Percentiles rank a stretch among this genome's conserved stretches.
Evolutionary conservation across 2,113 vertebrate genomes (phyloP).

Genomic region (Lycaon pictus): DNA sequence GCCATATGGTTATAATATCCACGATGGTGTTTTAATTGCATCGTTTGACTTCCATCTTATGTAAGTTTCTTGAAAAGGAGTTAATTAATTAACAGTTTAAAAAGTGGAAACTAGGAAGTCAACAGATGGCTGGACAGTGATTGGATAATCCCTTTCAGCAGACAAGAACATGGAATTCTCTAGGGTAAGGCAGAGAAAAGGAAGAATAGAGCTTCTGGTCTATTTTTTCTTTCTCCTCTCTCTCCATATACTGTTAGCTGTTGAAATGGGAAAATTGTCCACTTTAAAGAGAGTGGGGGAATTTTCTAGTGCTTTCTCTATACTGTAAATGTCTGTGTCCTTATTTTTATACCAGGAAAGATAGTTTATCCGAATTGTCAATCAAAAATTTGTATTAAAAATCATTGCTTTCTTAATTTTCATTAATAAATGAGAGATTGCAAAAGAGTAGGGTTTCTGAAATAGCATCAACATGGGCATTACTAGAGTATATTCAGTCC

Average conservation of each 20-base stretch:
- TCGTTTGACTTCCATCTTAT: conserved; percentile 63
- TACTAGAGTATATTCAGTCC: not conserved
- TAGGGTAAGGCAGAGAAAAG: not conserved
- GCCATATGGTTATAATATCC: conserved; percentile 64
- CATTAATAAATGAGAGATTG: not conserved
- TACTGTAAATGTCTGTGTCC: not conserved
- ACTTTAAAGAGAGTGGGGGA: not conserved
- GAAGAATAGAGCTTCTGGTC: not conserved
- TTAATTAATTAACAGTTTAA: conserved; percentile 76
- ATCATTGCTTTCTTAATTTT: not conserved
- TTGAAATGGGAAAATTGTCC: not conserved
- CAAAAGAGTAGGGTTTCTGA: not conserved
- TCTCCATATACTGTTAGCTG: not conserved
- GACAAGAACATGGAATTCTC: conserved; percentile 27
- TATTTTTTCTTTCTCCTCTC: not conserved
- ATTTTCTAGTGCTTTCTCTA: not conserved
- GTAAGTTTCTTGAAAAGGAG: conserved; percentile 67
- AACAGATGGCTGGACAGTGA: conserved; percentile 58
- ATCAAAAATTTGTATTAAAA: not conserved
- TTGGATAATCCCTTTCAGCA: conserved; percentile 39
- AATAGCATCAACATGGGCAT: not conserved
- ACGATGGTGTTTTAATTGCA: conserved; percentile 66
- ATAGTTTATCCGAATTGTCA: not conserved
- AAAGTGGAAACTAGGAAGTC: conserved; percentile 43
- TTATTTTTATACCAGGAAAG: not conserved